phyloP scores from a whole-genome alignment of 2,888 invertebrate genomes.

The Lomographa bimaculata region DNA sequence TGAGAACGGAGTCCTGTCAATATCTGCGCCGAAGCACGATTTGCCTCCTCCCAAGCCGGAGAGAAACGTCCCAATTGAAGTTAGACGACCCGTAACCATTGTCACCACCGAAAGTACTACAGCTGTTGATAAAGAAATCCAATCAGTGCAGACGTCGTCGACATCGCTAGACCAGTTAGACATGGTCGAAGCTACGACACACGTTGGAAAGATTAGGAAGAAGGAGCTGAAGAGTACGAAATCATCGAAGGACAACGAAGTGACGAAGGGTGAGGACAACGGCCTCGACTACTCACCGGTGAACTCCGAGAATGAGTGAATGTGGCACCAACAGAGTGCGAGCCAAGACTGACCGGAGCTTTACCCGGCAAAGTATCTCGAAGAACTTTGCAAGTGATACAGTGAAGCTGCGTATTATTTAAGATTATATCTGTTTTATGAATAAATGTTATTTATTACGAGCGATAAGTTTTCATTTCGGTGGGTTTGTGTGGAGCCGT shows the following conservation, averaged over 20 bases:
- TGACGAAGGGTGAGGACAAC: slow-evolving; percentile 65
- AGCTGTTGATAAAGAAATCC: slow-evolving; percentile 42
- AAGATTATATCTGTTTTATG: slow-evolving; percentile 54
- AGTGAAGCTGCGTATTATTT: slow-evolving; percentile 20
- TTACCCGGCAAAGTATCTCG: slow-evolving; percentile 30
- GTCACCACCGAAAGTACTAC: slow-evolving; percentile 32
- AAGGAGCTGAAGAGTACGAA: slow-evolving; percentile 71
- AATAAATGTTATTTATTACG: slow-evolving; percentile 75
- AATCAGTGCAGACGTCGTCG: slow-evolving; percentile 33
- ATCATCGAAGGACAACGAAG: slow-evolving; percentile 69
- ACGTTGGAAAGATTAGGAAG: slow-evolving; percentile 74
- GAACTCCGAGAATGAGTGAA: slow-evolving; percentile 56
- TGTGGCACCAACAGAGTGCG: slow-evolving; percentile 29
- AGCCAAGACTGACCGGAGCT: slow-evolving; percentile 64
- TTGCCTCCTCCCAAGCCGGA: slow-evolving; percentile 70
- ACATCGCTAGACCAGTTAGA: slow-evolving; percentile 58
- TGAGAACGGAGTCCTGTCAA: slow-evolving; percentile 59
- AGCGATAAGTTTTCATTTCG: slow-evolving; percentile 45
- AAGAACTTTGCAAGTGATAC: slow-evolving; percentile 20
- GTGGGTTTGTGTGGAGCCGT: slow-evolving; percentile 29
- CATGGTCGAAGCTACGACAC: slow-evolving; percentile 62
- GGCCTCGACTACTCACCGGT: slow-evolving; percentile 62
- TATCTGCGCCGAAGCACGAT: slow-evolving; percentile 69
- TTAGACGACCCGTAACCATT: slow-evolving; percentile 40
- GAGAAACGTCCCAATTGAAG: slow-evolving; percentile 66